Conservation (phyloP, 2,113 vertebrate species). For the Ceratotherium simum region DNA sequence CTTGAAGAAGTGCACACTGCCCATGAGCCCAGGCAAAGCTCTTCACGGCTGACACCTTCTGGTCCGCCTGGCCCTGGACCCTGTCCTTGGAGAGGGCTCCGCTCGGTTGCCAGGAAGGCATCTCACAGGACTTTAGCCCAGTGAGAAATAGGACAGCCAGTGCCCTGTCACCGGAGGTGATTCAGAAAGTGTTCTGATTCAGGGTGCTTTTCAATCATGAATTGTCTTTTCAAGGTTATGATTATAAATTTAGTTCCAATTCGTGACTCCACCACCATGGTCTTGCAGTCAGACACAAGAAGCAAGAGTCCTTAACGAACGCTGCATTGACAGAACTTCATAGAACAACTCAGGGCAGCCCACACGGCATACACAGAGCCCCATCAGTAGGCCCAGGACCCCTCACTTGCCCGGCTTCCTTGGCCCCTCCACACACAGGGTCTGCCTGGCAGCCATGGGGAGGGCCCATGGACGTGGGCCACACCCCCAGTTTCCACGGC, state of each 20-base stretch:
- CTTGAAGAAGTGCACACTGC: neutral
- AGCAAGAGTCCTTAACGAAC: neutral
- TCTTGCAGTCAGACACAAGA: neutral
- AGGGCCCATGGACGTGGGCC: neutral
- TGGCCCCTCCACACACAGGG: neutral
- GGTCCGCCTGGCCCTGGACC: fast-evolving
- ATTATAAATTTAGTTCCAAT: neutral
- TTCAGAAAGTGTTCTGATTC: neutral
- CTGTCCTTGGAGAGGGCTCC: neutral
- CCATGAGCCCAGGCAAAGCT: neutral
- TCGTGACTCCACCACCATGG: too few relatives aligned
- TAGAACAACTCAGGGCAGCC: neutral
- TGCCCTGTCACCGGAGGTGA: neutral
- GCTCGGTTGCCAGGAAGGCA: fast-evolving
- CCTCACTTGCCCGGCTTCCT: fast-evolving
- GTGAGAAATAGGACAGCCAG: neutral
- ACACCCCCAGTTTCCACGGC: fast-evolving
- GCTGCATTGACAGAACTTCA: neutral
- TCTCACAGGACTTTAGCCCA: too few relatives aligned
- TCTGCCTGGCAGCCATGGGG: neutral
- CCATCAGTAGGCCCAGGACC: neutral
- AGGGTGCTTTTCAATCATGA: neutral
- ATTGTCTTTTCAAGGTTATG: neutral
- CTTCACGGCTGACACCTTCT: fast-evolving
- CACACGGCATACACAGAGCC: fast-evolving